These are phyloP conservation scores for Somateria mollissima DNA, from an alignment of 2,797 vertebrate genomes.

Conservation along the genomic window DNA sequence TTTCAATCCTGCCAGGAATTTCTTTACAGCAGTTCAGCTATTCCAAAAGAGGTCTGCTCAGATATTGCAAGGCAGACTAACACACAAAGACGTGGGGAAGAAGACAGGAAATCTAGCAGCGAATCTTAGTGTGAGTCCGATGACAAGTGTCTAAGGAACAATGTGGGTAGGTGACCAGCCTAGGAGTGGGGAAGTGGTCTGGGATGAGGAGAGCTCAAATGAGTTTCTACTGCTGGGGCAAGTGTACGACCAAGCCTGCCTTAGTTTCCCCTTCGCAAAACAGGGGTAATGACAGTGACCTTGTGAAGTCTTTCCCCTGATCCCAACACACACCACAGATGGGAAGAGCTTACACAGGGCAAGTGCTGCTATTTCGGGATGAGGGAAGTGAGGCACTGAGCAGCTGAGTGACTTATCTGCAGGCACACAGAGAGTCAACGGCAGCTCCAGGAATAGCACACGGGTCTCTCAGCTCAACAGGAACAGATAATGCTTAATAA, in stretches of 20 bases:
- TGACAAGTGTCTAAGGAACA: background rate
- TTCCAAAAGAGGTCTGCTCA: background rate
- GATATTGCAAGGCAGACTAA: background rate
- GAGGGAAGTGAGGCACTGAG: slow-evolving; percentile 21
- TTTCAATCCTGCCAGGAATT: slow-evolving; percentile 23
- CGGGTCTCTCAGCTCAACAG: background rate
- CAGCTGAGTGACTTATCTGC: slow-evolving; percentile 32
- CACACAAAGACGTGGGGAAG: background rate
- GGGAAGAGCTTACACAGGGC: slow-evolving; percentile 42
- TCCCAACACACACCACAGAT: background rate
- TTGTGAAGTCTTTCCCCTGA: slow-evolving; percentile 13
- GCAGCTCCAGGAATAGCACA: slow-evolving; percentile 24
- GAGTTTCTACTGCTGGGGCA: background rate
- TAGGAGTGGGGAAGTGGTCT: background rate
- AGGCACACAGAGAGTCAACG: background rate
- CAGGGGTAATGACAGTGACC: background rate
- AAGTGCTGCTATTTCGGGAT: background rate
- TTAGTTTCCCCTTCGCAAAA: slow-evolving; percentile 24
- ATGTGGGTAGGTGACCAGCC: background rate
- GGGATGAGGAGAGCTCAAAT: background rate
- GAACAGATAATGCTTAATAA: slow-evolving; percentile 54
- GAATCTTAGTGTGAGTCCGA: background rate
- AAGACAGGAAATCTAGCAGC: background rate
- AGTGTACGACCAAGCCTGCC: background rate
- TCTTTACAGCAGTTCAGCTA: background rate